phyloP scores from a whole-genome alignment of 2,113 vertebrate species.

The Saccopteryx leptura region DNA sequence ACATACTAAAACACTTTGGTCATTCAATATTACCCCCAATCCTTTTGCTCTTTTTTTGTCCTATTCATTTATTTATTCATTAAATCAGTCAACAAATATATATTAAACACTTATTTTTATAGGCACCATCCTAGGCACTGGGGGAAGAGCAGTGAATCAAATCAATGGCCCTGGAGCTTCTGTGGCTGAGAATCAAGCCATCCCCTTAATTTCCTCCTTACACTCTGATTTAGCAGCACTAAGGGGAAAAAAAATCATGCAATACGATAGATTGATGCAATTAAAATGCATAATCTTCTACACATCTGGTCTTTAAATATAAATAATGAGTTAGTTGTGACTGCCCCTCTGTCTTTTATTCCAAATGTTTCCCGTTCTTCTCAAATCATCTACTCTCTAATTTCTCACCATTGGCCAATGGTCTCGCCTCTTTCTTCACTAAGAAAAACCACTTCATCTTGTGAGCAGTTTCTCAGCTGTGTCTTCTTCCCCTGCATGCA shows the following conservation, averaged over 20 bases:
- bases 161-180: neutral
- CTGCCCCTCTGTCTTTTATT: neutral
- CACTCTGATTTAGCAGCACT: neutral
- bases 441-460: neutral
- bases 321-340: neutral
- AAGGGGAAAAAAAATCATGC: neutral
- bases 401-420: neutral
- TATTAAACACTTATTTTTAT: neutral
- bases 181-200: neutral
- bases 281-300: neutral
- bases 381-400: neutral
- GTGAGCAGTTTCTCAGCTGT: neutral
- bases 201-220: neutral
- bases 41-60: neutral
- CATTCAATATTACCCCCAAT: neutral
- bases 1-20: neutral
- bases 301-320: neutral
- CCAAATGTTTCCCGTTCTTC: neutral
- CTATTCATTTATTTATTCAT: neutral
- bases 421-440: neutral
- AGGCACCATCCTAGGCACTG: neutral
- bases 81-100: neutral
- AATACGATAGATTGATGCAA: neutral
- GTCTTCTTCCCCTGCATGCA: neutral
- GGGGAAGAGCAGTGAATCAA: neutral